Evolutionary conservation across 2,113 vertebrate genomes (phyloP).

Genomic region (Podarcis muralis): DNA sequence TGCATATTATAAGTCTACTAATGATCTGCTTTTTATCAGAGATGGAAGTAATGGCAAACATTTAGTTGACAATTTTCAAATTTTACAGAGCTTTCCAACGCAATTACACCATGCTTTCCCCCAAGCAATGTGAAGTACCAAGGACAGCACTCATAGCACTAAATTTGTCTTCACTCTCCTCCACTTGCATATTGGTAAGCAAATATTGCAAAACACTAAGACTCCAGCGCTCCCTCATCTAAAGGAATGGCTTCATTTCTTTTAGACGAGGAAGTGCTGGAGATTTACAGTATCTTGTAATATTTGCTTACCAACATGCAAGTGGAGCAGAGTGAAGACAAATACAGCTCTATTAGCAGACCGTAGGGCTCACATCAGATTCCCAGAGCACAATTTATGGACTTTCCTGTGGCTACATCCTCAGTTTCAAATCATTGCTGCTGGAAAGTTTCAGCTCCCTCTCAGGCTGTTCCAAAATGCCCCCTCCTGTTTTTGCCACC

Average conservation of each 20-base stretch:
- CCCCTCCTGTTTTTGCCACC: too few relatives aligned
- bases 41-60: conserved; percentile 41
- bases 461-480: too few relatives aligned
- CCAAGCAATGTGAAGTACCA: too few relatives aligned
- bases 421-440: not conserved
- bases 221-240: too few relatives aligned
- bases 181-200: too few relatives aligned
- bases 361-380: not conserved
- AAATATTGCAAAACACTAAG: too few relatives aligned
- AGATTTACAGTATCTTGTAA: too few relatives aligned
- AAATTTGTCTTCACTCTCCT: too few relatives aligned
- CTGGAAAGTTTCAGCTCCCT: not conserved
- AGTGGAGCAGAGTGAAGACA: not conserved
- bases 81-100: conserved; percentile 26
- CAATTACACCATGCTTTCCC: too few relatives aligned
- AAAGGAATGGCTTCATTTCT: too few relatives aligned
- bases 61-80: conserved; percentile 51
- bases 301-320: not conserved
- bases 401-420: not conserved
- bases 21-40: not conserved
- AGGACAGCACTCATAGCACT: too few relatives aligned
- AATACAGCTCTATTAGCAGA: not conserved
- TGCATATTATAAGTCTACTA: conserved; percentile 36
- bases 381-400: not conserved
- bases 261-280: too few relatives aligned